phyloP scores from a whole-genome alignment of 53 echinoderm and acorn worm species.

The Apostichopus leukothele region DNA sequence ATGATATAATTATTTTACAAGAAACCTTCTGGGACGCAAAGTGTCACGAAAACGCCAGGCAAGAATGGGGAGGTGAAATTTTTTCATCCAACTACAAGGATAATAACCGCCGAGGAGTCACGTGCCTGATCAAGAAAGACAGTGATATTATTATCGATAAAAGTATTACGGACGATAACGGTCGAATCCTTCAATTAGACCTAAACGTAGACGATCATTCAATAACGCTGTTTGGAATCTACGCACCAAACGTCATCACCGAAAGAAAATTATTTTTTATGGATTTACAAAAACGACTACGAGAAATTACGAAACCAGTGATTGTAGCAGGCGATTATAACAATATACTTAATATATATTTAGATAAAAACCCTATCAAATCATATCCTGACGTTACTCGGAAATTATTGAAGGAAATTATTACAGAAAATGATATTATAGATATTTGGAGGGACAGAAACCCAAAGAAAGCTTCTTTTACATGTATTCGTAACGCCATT shows the following conservation, averaged over 20 bases:
- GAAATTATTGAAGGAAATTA: not conserved
- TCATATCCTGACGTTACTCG: not conserved
- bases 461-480: too few relatives aligned
- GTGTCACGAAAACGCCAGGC: not conserved
- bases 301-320: not conserved
- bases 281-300: not conserved
- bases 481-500: too few relatives aligned
- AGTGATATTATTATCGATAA: not conserved
- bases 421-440: too few relatives aligned
- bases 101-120: not conserved
- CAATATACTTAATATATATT: not conserved
- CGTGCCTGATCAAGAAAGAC: not conserved
- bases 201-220: not conserved
- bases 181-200: not conserved
- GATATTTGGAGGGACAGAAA: too few relatives aligned
- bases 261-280: not conserved
- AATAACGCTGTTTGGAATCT: not conserved
- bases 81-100: not conserved
- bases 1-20: not conserved
- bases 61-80: not conserved
- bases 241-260: not conserved
- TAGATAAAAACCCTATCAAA: not conserved
- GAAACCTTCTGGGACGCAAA: not conserved
- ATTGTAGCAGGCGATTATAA: conserved; percentile 12
- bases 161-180: not conserved